Percentiles rank a stretch among this genome's conserved stretches.
Conservation (phyloP, 2,888 invertebrate species). For the Metallyticus violacea region DNA sequence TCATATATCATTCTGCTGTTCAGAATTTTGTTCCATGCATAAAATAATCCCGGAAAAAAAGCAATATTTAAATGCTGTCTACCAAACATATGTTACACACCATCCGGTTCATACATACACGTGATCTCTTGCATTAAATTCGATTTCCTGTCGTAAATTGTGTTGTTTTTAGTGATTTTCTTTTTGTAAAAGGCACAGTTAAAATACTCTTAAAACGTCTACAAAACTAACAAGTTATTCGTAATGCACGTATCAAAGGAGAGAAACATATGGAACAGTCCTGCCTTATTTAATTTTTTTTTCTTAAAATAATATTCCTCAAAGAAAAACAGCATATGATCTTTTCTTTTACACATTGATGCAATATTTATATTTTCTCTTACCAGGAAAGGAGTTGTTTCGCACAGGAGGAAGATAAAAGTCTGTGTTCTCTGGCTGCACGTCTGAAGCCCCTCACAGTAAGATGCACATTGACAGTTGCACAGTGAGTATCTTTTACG, state of each 20-base stretch:
- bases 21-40: too few relatives aligned
- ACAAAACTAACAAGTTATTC: not conserved
- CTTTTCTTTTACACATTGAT: too few relatives aligned
- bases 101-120: not conserved
- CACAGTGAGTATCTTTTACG: not conserved
- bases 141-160: too few relatives aligned
- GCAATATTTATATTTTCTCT: not conserved
- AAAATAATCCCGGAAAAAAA: too few relatives aligned
- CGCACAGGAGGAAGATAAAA: not conserved
- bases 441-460: not conserved
- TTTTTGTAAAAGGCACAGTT: not conserved
- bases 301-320: not conserved
- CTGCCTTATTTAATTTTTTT: not conserved
- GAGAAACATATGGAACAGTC: not conserved
- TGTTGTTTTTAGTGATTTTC: too few relatives aligned
- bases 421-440: not conserved
- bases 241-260: not conserved
- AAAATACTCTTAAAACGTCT: not conserved
- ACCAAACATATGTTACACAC: not conserved
- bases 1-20: too few relatives aligned
- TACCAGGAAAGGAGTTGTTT: not conserved
- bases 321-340: too few relatives aligned
- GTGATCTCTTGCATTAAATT: not conserved
- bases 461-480: not conserved
- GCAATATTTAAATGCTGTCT: too few relatives aligned